Evolutionary conservation across 2,797 vertebrate species (phyloP), one percentile per base, ranked within the genome.

Genomic region (Myotis findleyi): DNA sequence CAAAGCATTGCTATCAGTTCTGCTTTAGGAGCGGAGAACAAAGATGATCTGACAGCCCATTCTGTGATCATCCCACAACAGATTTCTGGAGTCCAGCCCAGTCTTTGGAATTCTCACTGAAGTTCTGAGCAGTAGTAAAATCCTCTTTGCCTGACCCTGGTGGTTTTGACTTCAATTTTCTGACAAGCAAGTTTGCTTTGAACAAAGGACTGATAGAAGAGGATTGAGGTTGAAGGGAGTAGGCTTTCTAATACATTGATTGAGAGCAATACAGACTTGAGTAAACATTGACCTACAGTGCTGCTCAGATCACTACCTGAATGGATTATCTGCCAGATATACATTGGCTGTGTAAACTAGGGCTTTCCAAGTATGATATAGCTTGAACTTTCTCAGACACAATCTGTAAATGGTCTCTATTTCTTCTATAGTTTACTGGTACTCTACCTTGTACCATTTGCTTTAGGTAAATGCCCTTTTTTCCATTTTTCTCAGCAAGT

Each of bases 261-360:
- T 51, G 94, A 84, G 59, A 77, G 62, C 62, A 76, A 79, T 69
- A 77, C 17, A 59, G 72, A 36, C 84, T 93, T 92, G 72, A 91
- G 81, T 93, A 86, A 93, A 96, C 94, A 90, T 6, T 88, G 95
- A 93, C 73, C 53, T 85, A 44, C 30, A 55, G 17, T 20, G 12
- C 87, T 49, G 36, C 82, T 93, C 49, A 51, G 73, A 25, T 87
- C 76, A 62, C 81, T 69, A n/a, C 55, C 49, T 64, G 90, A 82
- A 93, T 92, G 47, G 72, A 96, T 95, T 96, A 92, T 71, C 68
- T 96, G 95, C 77, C 96, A 96, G 44, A 82, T 20, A 10, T 21
- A 71, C 16, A 30, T 5, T 44, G 51, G 30, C 55, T 90, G 23
- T 88, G 11, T 93, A 94, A 95, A 91, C 68, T 12, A 68, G n/a